Base-by-base conservation (phyloP, 2,797 vertebrate genomes). In the Sebastes aleutianus region DNA sequence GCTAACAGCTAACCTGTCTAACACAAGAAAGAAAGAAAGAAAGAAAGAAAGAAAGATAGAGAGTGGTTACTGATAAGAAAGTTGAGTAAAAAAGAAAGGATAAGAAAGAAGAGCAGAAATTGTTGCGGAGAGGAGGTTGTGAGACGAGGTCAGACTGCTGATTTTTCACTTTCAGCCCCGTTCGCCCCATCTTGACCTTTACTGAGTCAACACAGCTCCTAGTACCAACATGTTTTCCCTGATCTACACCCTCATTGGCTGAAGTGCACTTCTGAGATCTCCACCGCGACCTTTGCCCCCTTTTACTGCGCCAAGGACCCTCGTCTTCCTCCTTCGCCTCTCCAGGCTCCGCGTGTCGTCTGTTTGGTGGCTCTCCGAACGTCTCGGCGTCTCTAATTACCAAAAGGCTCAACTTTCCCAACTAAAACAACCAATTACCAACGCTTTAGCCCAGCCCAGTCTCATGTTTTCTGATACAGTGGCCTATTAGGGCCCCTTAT, bases 341-440 rank as follows among this genome's bases (percentile, higher is more conserved):
- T 78, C 72, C 68, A 59, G 78, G 71, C 82, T 83, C 78, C 26
- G 5, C 32, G 79, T 88, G 90, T 92, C 90, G 22, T 92, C 67
- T 83, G 82, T 88, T 57, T 93, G 91, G 92, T 94, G 93, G 82
- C 91, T 94, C 85, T 89, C 82, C 78, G 86, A 90, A 91, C 67
- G 74, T 92, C 83, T 85, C 76, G 9, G 82, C 83, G 81, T 92
- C 82, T 84, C 87, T 94, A 94, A 95, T 95, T 95, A 94, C 88
- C 86, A 93, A 87, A 91, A 92, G 91, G 74, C 92, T 92, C 89
- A 93, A 94, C 93, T 94, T 94, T 92, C 85, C 89, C 92, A 92
- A 93, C 94, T 92, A 94, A 94, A 94, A 94, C 94, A 94, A 93
- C 93, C 94, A 95, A 95, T 95, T 95, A 94, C 64, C 82, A 87